phyloP scores from a whole-genome alignment of 2,797 vertebrate species.

The Gallinago nigripennis region DNA sequence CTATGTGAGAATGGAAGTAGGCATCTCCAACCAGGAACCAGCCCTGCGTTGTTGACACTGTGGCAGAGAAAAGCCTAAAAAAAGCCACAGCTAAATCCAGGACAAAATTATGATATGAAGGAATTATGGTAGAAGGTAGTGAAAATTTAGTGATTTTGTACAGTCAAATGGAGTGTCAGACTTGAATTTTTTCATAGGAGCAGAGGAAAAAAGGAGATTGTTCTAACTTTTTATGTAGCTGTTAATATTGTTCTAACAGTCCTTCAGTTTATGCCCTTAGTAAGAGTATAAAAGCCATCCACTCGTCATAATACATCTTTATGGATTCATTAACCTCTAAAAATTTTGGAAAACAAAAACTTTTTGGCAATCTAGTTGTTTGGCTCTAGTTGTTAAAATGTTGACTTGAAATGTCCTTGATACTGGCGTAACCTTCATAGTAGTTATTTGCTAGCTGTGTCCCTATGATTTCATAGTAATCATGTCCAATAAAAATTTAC shows the following conservation, averaged over 20 bases:
- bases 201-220: background rate
- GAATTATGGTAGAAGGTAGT: background rate
- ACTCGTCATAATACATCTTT: background rate
- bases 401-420: background rate
- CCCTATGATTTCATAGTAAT: background rate
- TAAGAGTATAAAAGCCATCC: background rate
- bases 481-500: background rate
- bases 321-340: background rate
- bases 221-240: background rate
- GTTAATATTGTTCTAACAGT: background rate
- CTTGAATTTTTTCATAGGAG: background rate
- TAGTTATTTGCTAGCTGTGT: background rate
- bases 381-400: background rate
- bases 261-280: background rate
- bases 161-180: background rate
- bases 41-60: background rate
- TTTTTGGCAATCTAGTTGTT: background rate
- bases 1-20: background rate
- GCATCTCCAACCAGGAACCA: background rate
- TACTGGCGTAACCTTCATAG: background rate
- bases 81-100: background rate
- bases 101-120: background rate
- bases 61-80: background rate
- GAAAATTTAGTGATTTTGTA: background rate
- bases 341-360: background rate